A percentile compares a stretch with the other conserved stretches of the same genome.
phyloP scores from a whole-genome alignment of 2,888 invertebrate species.

The Lacanobia wlatinum region DNA sequence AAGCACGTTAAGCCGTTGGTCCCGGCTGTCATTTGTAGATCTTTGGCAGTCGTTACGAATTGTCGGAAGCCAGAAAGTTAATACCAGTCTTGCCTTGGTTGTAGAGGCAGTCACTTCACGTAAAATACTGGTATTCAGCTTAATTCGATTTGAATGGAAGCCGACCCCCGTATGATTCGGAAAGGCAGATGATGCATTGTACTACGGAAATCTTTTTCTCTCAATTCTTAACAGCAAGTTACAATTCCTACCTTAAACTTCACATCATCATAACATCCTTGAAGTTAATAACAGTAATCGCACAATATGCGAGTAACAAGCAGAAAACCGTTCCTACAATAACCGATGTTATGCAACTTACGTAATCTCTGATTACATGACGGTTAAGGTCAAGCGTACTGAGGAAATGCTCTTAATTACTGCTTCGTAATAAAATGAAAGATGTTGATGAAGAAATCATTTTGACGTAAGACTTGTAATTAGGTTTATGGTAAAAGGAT shows the following conservation, averaged over 20 bases:
- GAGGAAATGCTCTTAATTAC: constrained; percentile 62
- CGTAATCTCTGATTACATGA: constrained; percentile 63
- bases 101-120: too few species aligned
- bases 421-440: constrained; percentile 22
- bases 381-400: constrained; percentile 62
- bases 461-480: constrained; percentile 42
- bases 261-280: constrained; percentile 2
- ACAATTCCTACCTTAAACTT: background rate
- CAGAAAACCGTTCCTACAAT: constrained; percentile 49
- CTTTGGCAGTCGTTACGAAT: too few species aligned
- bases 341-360: constrained; percentile 56
- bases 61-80: too few species aligned
- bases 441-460: constrained; percentile 43
- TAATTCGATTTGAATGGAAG: too few species aligned
- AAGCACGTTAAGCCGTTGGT: too few species aligned
- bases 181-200: too few species aligned
- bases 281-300: constrained; percentile 37
- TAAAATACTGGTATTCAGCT: too few species aligned
- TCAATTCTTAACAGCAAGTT: background rate
- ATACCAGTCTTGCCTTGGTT: too few species aligned
- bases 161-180: too few species aligned
- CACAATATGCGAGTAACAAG: background rate
- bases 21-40: too few species aligned
- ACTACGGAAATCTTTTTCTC: too few species aligned
- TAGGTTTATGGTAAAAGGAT: constrained; percentile 28